Conservation (phyloP, 2,113 vertebrate species). For the Cyrtonyx montezumae region DNA sequence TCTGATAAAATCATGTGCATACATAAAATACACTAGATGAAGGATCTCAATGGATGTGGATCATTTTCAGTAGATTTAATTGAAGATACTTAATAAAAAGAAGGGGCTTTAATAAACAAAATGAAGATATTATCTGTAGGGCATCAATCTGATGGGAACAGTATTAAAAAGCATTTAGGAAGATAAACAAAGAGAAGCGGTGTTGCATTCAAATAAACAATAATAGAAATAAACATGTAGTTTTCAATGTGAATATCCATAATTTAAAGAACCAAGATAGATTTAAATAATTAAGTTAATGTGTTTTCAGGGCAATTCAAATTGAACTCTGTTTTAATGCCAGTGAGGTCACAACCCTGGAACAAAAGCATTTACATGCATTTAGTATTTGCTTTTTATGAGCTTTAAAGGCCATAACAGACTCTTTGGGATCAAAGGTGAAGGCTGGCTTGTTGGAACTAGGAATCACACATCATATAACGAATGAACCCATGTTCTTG, state of each 20-base stretch:
- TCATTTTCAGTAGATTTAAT: neutral
- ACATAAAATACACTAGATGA: neutral
- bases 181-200: slow-evolving; percentile 1
- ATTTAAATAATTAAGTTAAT: neutral
- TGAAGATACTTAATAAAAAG: slow-evolving; percentile 5
- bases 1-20: neutral
- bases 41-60: neutral
- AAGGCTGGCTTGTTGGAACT: neutral
- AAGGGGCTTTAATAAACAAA: neutral
- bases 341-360: neutral
- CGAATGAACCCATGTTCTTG: neutral
- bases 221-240: neutral
- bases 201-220: neutral
- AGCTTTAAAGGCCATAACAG: neutral
- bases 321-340: neutral
- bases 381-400: neutral
- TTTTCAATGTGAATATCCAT: neutral
- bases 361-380: slow-evolving; percentile 11
- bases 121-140: neutral
- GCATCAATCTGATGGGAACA: neutral
- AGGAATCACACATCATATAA: neutral
- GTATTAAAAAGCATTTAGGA: slow-evolving; percentile 11
- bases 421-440: neutral
- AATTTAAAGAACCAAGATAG: neutral
- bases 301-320: neutral